Percentiles rank a stretch among this genome's conserved stretches.
Conservation (phyloP, 2,888 invertebrate genomes). For the Eledona agricola region DNA sequence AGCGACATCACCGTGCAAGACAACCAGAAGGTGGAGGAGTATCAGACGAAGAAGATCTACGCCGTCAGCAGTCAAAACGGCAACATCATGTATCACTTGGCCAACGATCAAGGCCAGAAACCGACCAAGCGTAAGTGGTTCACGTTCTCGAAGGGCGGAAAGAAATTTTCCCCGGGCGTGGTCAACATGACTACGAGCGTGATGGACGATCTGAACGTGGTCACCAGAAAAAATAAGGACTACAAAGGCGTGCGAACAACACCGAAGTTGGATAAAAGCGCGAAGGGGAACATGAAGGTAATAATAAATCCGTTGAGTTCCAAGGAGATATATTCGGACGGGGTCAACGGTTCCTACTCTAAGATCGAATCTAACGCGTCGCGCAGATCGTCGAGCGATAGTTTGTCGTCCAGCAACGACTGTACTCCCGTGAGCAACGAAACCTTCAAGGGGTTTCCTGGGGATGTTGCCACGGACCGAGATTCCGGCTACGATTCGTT, state of each 20-base stretch:
- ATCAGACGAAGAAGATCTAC: slow-evolving; percentile 70
- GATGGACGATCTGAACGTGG: slow-evolving; percentile 56
- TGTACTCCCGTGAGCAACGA: slow-evolving; percentile 51
- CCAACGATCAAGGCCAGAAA: slow-evolving; percentile 59
- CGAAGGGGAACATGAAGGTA: slow-evolving; percentile 58
- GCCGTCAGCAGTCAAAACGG: slow-evolving; percentile 86
- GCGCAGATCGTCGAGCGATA: slow-evolving; percentile 56
- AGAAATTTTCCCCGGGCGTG: slow-evolving; percentile 52
- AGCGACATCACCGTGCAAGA: slow-evolving; percentile 53
- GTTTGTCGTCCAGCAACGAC: slow-evolving; percentile 55
- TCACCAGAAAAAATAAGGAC: slow-evolving; percentile 60
- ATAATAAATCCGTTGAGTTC: slow-evolving; percentile 61
- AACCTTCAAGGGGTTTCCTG: slow-evolving; percentile 15
- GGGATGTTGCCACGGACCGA: slow-evolving; percentile 39
- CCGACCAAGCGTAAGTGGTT: slow-evolving; percentile 60
- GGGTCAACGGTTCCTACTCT: slow-evolving; percentile 59
- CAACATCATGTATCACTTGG: slow-evolving; percentile 74
- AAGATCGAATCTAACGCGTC: slow-evolving; percentile 51
- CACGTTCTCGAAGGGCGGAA: slow-evolving; percentile 57
- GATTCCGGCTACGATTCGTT: slow-evolving; percentile 58
- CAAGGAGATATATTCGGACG: slow-evolving; percentile 61
- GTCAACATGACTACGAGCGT: slow-evolving; percentile 60
- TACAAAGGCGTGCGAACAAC: slow-evolving; percentile 52
- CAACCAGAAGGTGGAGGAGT: slow-evolving; percentile 53
- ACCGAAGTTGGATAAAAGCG: slow-evolving; percentile 45